These are phyloP conservation scores for Ibycter americanus DNA, from an alignment of 2,797 vertebrate genomes.

Conservation along the genomic window DNA sequence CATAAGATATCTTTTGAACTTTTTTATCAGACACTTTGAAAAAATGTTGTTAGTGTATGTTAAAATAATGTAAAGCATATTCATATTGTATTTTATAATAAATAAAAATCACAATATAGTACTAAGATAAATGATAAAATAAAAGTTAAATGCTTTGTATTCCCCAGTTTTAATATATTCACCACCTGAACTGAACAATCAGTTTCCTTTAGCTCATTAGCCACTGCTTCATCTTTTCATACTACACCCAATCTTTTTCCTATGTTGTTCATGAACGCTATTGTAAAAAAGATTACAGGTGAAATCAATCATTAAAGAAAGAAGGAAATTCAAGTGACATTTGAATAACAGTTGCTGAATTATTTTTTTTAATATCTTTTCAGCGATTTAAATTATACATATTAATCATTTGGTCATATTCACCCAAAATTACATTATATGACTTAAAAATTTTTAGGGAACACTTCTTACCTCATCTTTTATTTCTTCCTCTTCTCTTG, in stretches of 20 bases:
- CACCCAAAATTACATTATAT: not conserved
- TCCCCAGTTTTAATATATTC: not conserved
- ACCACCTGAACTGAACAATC: not conserved
- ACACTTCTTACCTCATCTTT: not conserved
- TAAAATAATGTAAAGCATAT: not conserved
- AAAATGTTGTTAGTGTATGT: not conserved
- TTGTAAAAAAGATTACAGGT: not conserved
- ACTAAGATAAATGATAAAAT: not conserved
- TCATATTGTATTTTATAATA: not conserved
- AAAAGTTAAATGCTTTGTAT: not conserved
- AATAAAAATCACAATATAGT: not conserved
- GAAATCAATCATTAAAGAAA: conserved; percentile 6
- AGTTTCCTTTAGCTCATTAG: not conserved
- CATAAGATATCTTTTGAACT: not conserved
- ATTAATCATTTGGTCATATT: not conserved
- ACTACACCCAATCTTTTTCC: not conserved
- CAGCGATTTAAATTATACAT: not conserved
- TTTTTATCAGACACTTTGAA: not conserved
- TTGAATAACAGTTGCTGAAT: not conserved
- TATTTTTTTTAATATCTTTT: not conserved
- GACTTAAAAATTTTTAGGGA: not conserved
- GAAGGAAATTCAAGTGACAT: not conserved
- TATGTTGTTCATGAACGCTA: not conserved
- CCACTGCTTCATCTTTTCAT: not conserved
- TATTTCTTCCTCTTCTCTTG: not conserved